A percentile compares a stretch with the other conserved stretches of the same genome.
Conservation (phyloP, 2,888 invertebrate genomes). For the Cenopis cana region DNA sequence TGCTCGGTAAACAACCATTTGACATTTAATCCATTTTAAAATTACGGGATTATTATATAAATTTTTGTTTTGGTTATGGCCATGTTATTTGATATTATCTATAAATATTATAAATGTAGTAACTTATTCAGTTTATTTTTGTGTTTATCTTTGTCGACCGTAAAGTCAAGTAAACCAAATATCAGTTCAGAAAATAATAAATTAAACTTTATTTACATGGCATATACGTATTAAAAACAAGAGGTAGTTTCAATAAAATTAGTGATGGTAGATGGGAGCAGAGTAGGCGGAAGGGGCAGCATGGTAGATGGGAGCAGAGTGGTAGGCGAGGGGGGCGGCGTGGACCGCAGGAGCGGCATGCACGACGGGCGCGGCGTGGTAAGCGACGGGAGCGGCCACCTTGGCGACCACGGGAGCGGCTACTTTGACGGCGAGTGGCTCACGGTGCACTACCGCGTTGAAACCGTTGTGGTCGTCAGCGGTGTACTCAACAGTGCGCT, state of each 20-base stretch:
- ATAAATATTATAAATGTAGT: background rate
- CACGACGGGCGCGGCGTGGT: slow-evolving; percentile 46
- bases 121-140: background rate
- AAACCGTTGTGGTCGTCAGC: slow-evolving; percentile 81
- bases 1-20: slow-evolving; percentile 71
- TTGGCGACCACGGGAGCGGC: slow-evolving; percentile 50
- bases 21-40: slow-evolving; percentile 57
- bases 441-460: slow-evolving; percentile 80
- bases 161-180: slow-evolving; percentile 24
- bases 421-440: slow-evolving; percentile 69
- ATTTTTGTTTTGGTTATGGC: background rate
- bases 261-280: slow-evolving; percentile 61
- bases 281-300: slow-evolving; percentile 53
- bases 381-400: slow-evolving; percentile 51
- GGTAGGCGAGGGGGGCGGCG: slow-evolving; percentile 39
- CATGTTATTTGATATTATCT: background rate
- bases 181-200: slow-evolving; percentile 56
- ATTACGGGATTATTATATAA: background rate
- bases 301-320: slow-evolving; percentile 49
- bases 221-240: slow-evolving; percentile 48
- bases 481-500: slow-evolving; percentile 81
- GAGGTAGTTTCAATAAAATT: slow-evolving; percentile 43
- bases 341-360: slow-evolving; percentile 42
- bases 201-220: slow-evolving; percentile 62
- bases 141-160: background rate